Base-by-base conservation (phyloP, 2,888 invertebrate genomes). In the Noctua comes region DNA sequence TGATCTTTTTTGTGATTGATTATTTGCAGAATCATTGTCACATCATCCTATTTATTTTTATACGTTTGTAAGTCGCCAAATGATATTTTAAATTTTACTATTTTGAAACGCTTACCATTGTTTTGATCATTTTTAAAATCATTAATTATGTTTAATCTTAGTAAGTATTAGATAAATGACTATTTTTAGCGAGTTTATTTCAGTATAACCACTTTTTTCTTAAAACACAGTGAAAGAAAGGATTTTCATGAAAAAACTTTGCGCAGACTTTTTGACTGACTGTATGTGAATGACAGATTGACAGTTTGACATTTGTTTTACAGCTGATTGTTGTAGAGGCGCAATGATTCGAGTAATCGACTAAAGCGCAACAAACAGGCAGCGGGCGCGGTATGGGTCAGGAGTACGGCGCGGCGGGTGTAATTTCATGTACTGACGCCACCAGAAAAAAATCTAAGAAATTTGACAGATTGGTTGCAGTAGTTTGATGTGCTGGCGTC, bases 121-220 rank as follows among this genome's bases (percentile, higher is more conserved):
- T 89, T 87, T 91, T 91, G 31, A 89, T 83, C 80, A 88, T 88
- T 65, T 88, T 88, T 36, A 80, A 21, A 59, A 72, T 77, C 69
- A 85, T 83, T 43, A 43, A 68, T 13, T 57, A 64, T 72, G 36
- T 62, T 65, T 46, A 18, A 36, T 73, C 24, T 27, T 66, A 27
- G 27, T 54, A 46, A 11, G 36, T 66, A 62, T 10, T 27, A 62
- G 0, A 43, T 36, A 51, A 18, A 8, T 57, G 51, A 81, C 13
- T 64, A 77, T 64, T 64, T 46, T 65, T n/a, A 24, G 36, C 8
- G 24, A 59, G 43, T 36, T 51, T 1, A 24, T 48, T 48, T 59
- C 36, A 24, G 21, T 18, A 27, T 36, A 59, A 31, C 0, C 36
- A 66, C 43, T 73, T 62, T 73, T 62, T 70, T 77, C 48, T 8